phyloP scores from a whole-genome alignment of 2,113 vertebrate species.

The Urocitellus parryii region DNA sequence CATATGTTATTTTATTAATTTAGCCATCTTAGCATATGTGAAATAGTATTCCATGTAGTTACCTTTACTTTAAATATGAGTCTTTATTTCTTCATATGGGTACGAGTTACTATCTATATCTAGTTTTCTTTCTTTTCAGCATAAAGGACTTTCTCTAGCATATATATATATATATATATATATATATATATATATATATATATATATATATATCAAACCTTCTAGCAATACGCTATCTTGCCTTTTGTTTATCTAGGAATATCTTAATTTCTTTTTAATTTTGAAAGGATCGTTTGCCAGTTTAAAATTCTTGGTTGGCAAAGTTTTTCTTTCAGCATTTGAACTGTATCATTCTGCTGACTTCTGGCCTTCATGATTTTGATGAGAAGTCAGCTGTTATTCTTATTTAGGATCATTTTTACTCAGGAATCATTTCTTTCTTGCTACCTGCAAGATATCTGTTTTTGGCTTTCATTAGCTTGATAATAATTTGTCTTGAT shows the following conservation, averaged over 20 bases:
- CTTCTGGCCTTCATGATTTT: background rate
- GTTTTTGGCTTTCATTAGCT: background rate
- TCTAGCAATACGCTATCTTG: background rate
- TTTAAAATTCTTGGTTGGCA: background rate
- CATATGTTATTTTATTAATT: background rate
- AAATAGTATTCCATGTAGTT: background rate
- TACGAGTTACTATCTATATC: background rate
- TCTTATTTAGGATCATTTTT: background rate
- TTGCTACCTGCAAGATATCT: background rate
- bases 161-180: background rate
- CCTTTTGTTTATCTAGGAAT: background rate
- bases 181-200: too few species aligned
- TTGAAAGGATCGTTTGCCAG: background rate
- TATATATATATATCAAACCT: too few species aligned
- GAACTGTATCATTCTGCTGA: background rate
- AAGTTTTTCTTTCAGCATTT: background rate
- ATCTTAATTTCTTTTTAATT: background rate
- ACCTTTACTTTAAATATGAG: background rate
- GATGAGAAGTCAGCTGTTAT: conserved; percentile 21
- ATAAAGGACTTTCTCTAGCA: background rate
- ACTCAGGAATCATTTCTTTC: background rate
- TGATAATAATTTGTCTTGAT: background rate
- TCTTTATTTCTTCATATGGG: background rate
- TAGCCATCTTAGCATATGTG: background rate
- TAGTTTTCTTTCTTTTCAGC: background rate